Evolutionary conservation across 2,113 vertebrate species (phyloP).

Genomic region (Australoheros scitulus): DNA sequence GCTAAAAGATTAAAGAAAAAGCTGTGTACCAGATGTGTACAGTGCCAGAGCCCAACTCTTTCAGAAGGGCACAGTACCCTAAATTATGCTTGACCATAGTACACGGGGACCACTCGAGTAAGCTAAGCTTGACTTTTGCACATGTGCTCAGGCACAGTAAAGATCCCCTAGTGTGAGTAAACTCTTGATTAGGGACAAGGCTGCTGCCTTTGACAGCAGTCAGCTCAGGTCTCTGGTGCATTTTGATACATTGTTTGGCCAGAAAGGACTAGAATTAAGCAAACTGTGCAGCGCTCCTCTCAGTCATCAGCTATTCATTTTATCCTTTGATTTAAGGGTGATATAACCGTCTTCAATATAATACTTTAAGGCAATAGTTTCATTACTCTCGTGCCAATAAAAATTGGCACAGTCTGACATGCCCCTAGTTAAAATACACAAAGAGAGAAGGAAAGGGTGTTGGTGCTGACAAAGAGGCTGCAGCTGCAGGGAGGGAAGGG

Average conservation of each 20-base stretch:
- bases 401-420: slow-evolving; percentile 24
- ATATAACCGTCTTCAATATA: slow-evolving; percentile 14
- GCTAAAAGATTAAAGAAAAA: not conserved
- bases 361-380: slow-evolving; percentile 26
- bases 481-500: slow-evolving; percentile 60
- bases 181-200: slow-evolving; percentile 1
- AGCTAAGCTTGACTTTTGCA: not conserved
- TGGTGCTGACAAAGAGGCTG: slow-evolving; percentile 44
- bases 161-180: not conserved
- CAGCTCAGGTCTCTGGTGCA: not conserved
- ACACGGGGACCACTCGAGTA: too few species aligned
- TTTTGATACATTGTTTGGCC: not conserved
- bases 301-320: slow-evolving; percentile 7
- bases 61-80: not conserved
- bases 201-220: slow-evolving; percentile 1
- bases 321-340: slow-evolving; percentile 8
- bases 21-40: too few species aligned
- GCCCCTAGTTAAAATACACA: slow-evolving; percentile 26
- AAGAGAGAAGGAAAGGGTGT: slow-evolving; percentile 46
- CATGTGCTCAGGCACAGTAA: not conserved
- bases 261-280: not conserved
- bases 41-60: not conserved
- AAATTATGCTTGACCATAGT: not conserved
- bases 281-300: not conserved
- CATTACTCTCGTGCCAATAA: slow-evolving; percentile 34